Evolutionary conservation across 2,797 vertebrate genomes (phyloP).

Genomic region (Philypnodon macrostomus): DNA sequence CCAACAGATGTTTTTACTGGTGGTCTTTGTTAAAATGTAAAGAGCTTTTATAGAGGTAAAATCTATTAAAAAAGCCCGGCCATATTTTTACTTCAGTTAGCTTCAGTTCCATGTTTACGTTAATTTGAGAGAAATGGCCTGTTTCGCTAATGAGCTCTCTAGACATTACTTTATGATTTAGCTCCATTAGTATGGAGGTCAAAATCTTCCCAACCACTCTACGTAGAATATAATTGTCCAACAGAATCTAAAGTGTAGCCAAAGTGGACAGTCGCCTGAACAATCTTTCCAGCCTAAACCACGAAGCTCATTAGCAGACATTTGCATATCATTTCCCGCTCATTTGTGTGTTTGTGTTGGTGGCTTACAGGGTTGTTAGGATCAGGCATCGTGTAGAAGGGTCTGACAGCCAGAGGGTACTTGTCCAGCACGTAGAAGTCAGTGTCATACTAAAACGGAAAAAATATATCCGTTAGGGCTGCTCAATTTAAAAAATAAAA

Average conservation of each 20-base stretch:
- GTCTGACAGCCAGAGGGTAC: slow-evolving; percentile 94
- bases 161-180: neutral
- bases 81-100: neutral
- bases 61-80: neutral
- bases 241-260: neutral
- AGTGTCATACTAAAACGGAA: slow-evolving; percentile 87
- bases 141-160: neutral
- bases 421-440: slow-evolving; percentile 99
- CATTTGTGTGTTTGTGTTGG: slow-evolving; percentile 2
- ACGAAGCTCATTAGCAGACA: slow-evolving; percentile 9
- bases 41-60: no score
- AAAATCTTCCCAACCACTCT: neutral
- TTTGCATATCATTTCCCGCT: slow-evolving; percentile 5
- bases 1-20: no score
- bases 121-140: neutral
- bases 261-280: neutral
- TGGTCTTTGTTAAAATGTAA: no score
- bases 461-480: slow-evolving; percentile 5
- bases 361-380: slow-evolving; percentile 87
- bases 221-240: neutral
- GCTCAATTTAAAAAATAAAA: neutral
- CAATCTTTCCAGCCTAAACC: neutral
- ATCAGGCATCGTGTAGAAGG: slow-evolving; percentile 99
- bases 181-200: neutral
- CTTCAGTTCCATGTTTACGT: no score